phyloP scores from a whole-genome alignment of 2,113 vertebrate genomes.

The Mustela nigripes region DNA sequence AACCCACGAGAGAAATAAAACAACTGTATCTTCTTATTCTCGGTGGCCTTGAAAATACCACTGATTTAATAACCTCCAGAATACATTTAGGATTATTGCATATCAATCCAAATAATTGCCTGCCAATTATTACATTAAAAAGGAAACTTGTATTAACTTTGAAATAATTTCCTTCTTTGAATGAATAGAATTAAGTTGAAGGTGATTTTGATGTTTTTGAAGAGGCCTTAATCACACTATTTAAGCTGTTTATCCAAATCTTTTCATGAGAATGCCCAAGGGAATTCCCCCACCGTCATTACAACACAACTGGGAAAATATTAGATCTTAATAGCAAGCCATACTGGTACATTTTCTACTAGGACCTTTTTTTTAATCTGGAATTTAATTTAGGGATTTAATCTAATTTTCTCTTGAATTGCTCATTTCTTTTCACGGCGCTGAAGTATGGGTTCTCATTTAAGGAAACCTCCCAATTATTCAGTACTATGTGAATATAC shows the following conservation, averaged over 20 bases:
- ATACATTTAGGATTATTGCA: conserved; percentile 68
- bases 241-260: conserved; percentile 71
- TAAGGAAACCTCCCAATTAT: conserved; percentile 56
- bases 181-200: conserved; percentile 73
- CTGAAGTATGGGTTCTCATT: conserved; percentile 41
- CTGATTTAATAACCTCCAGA: conserved; percentile 65
- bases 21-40: conserved; percentile 53
- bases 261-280: conserved; percentile 64
- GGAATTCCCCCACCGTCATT: conserved; percentile 21
- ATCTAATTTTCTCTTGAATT: conserved; percentile 75
- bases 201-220: conserved; percentile 72
- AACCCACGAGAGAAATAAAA: conserved; percentile 53
- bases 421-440: conserved; percentile 60
- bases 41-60: conserved; percentile 36
- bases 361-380: conserved; percentile 57
- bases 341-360: conserved; percentile 56
- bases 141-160: conserved; percentile 69
- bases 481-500: neutral
- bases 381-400: conserved; percentile 79
- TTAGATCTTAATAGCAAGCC: conserved; percentile 67
- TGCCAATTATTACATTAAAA: conserved; percentile 78
- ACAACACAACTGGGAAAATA: conserved; percentile 48
- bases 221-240: conserved; percentile 60
- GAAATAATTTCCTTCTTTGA: conserved; percentile 76
- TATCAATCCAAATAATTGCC: conserved; percentile 73